These are phyloP conservation scores for Chinchilla lanigera DNA, from an alignment of 2,113 vertebrate genomes.

Conservation along the genomic window DNA sequence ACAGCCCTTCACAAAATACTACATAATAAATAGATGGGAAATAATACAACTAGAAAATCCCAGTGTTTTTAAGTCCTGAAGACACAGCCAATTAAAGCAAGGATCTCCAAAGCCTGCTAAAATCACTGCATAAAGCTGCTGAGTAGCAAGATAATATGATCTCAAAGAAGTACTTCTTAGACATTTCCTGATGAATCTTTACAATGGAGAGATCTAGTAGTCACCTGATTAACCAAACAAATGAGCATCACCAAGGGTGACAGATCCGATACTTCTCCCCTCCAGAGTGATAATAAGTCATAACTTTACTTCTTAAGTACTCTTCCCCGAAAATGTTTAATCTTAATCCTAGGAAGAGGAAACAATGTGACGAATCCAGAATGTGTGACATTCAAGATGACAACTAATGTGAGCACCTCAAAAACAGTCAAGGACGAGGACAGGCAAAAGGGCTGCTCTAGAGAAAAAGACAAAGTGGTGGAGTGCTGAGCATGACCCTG, in stretches of 20 bases:
- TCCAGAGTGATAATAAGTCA: neutral
- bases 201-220: neutral
- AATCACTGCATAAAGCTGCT: neutral
- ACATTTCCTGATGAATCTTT: neutral
- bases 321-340: conserved; percentile 13
- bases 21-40: neutral
- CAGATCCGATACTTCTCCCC: neutral
- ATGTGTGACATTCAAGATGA: neutral
- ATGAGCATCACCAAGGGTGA: neutral
- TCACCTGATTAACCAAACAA: neutral
- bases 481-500: neutral
- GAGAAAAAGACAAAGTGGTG: neutral
- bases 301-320: neutral
- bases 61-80: neutral
- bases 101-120: neutral
- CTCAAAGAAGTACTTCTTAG: conserved; percentile 24
- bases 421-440: neutral
- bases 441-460: neutral
- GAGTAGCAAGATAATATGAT: neutral
- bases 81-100: conserved; percentile 9
- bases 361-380: conserved; percentile 2
- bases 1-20: neutral
- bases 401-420: neutral
- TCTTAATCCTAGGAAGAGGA: neutral
- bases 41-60: conserved; percentile 19